Conservation (phyloP, 1,140 invertebrate species). For the Triops cancriformis region DNA sequence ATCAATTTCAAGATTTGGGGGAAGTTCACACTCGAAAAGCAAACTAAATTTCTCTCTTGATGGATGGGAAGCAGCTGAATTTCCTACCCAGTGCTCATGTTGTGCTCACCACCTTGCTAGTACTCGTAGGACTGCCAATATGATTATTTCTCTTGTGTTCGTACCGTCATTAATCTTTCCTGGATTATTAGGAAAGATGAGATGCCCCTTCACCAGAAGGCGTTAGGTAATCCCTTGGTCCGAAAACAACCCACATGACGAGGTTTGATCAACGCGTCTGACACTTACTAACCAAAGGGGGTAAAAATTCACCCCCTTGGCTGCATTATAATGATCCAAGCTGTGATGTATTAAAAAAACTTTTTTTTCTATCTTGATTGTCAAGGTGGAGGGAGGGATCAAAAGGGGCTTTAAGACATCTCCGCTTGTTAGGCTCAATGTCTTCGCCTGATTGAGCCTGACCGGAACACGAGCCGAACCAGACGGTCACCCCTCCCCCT, state of each 20-base stretch:
- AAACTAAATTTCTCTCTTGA: too few species aligned
- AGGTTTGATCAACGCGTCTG: not conserved
- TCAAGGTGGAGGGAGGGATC: not conserved
- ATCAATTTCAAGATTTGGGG: too few species aligned
- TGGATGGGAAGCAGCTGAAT: too few species aligned
- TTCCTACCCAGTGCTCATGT: too few species aligned
- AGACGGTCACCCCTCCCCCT: not conserved
- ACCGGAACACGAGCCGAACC: not conserved
- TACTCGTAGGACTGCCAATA: not conserved
- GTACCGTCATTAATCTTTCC: not conserved
- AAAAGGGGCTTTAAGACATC: slow-evolving; percentile 5
- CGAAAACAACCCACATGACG: not conserved
- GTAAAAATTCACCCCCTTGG: not conserved
- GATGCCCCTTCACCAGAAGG: not conserved
- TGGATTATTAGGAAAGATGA: slow-evolving; percentile 1
- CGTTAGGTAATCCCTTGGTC: not conserved
- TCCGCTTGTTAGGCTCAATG: slow-evolving; percentile 13
- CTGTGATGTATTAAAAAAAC: not conserved
- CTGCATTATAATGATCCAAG: not conserved
- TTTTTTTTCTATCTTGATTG: not conserved
- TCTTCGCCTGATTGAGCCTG: slow-evolving; percentile 4
- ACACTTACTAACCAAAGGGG: not conserved
- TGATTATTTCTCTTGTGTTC: not conserved
- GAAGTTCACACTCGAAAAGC: too few species aligned
- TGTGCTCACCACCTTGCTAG: too few species aligned